Conservation (phyloP, 2,797 vertebrate species). For the Aeoliscus strigatus region DNA sequence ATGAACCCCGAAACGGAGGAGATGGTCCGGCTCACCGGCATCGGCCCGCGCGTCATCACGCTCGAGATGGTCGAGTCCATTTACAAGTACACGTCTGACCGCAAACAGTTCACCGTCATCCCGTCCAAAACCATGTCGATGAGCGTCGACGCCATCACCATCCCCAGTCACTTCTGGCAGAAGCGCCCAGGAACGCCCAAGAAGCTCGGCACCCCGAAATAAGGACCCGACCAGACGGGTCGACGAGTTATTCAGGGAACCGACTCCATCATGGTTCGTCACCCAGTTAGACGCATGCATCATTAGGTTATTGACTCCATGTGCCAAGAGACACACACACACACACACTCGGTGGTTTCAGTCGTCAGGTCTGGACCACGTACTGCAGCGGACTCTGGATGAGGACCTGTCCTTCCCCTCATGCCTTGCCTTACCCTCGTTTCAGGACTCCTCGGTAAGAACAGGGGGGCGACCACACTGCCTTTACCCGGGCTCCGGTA, state of each 20-base stretch:
- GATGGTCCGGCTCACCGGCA: slow-evolving; percentile 82
- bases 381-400: slow-evolving; percentile 35
- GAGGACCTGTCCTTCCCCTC: slow-evolving; percentile 30
- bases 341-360: slow-evolving; percentile 34
- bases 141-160: slow-evolving; percentile 92
- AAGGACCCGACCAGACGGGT: slow-evolving; percentile 35
- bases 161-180: slow-evolving; percentile 89
- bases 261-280: slow-evolving; percentile 33
- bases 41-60: slow-evolving; percentile 80
- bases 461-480: slow-evolving; percentile 55
- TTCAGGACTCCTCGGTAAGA: slow-evolving; percentile 42
- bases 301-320: slow-evolving; percentile 18
- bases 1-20: slow-evolving; percentile 86
- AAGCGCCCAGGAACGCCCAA: slow-evolving; percentile 90
- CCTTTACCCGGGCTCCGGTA: slow-evolving; percentile 51
- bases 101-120: slow-evolving; percentile 91
- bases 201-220: slow-evolving; percentile 87
- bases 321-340: slow-evolving; percentile 42
- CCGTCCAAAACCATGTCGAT: slow-evolving; percentile 95
- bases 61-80: slow-evolving; percentile 85
- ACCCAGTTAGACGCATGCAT: slow-evolving; percentile 31
- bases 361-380: slow-evolving; percentile 45
- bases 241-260: slow-evolving; percentile 43
- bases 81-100: slow-evolving; percentile 94
- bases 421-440: slow-evolving; percentile 60